Evolutionary conservation across 2,113 vertebrate species (phyloP), one percentile per base, ranked within the genome.

Genomic region (Rhegmatorhina hoffmannsi): DNA sequence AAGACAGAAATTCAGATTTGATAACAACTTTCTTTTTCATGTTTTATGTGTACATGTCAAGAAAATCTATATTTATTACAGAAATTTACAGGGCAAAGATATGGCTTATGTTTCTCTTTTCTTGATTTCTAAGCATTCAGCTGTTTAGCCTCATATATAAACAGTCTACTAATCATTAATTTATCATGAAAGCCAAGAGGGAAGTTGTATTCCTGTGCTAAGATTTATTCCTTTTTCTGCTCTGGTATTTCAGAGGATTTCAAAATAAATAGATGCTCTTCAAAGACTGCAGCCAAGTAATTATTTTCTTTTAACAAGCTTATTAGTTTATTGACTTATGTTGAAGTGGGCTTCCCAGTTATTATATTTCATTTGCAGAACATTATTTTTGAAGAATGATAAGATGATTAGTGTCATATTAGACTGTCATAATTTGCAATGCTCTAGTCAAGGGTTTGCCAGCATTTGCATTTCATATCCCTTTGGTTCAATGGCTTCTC

Each of bases 291-390:
- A 95, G 53, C 53, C 66, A 92, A 93, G 50, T 88, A 97, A 93
- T 96, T 90, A 95, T 91, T 96, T 96, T 94, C 31, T 81, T 96
- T 92, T 93, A 91, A 90, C 53, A 84, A 93, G 72, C 60, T 90
- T 96, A 94, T 96, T 95, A 96, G 53, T 93, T 95, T 96, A 96
- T 94, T 96, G 88, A 95, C 52, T 93, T 93, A 84, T 68, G 68
- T 76, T 86, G 78, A 91, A 96, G 80, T 90, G 63, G 75, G 50
- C 26, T 93, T 95, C 69, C 79, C 21, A 62, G 68, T 84, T 87
- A 90, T 56, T 89, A 63, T 76, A 93, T 89, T 87, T 76, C 40
- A 92, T 92, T 84, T 82, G 38, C 29, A 70, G 34, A 82, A 63
- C 34, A 93, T 58, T 84, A 62, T 87, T 95, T 89, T 81, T 90